Evolutionary conservation across 2,888 invertebrate genomes (phyloP).

Genomic region (Hartigia nigra): DNA sequence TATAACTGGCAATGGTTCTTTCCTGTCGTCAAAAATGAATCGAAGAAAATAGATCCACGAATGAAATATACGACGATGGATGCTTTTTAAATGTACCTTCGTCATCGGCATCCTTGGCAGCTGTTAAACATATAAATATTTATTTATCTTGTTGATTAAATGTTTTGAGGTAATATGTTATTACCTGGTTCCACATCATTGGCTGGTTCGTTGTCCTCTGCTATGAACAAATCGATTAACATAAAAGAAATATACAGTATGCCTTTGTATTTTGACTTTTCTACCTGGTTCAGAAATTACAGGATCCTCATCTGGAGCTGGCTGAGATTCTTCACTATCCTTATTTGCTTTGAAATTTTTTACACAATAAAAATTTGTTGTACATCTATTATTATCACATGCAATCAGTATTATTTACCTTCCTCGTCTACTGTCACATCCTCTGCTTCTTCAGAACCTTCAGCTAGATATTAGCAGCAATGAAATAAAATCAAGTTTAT

Average conservation of each 20-base stretch:
- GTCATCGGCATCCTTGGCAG: slow-evolving; percentile 25
- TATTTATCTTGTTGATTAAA: background rate
- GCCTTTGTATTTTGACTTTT: background rate
- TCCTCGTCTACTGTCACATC: slow-evolving; percentile 13
- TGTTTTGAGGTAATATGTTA: background rate
- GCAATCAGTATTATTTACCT: background rate
- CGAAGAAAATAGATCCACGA: background rate
- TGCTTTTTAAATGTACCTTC: slow-evolving; percentile 33
- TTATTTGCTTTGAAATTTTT: slow-evolving; percentile 18
- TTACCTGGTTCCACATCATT: slow-evolving; percentile 27
- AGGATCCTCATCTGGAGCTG: slow-evolving; percentile 14
- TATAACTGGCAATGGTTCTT: background rate
- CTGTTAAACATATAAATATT: slow-evolving; percentile 31
- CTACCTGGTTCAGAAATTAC: slow-evolving; percentile 20
- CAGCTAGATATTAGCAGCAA: slow-evolving; percentile 22
- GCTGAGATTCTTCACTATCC: slow-evolving; percentile 9
- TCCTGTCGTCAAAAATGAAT: background rate
- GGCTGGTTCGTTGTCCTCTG: slow-evolving; percentile 26
- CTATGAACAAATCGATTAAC: slow-evolving; percentile 14
- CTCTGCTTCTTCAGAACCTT: slow-evolving; percentile 17
- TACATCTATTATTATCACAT: slow-evolving; percentile 4
- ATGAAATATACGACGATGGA: slow-evolving; percentile 8
- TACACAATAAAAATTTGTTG: slow-evolving; percentile 11
- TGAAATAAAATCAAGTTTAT: slow-evolving; percentile 12
- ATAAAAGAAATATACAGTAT: background rate